Conservation (phyloP, 2,113 vertebrate species). For the Lates calcarifer region DNA sequence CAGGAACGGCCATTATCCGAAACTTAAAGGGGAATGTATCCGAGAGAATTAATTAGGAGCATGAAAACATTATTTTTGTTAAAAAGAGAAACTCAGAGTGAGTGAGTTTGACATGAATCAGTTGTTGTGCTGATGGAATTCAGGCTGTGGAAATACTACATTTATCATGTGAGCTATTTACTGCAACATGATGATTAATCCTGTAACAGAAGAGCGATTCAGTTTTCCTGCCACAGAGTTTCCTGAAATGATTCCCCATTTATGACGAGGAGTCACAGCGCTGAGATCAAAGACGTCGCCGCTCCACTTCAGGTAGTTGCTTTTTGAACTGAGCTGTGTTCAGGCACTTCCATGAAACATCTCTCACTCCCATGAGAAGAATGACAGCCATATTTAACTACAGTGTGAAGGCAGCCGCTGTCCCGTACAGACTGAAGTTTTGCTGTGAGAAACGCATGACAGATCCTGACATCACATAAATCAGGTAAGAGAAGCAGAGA, state of each 20-base stretch:
- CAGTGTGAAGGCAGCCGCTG: slow-evolving; percentile 41
- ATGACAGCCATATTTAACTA: slow-evolving; percentile 50
- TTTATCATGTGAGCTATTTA: neutral
- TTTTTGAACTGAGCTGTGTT: slow-evolving; percentile 16
- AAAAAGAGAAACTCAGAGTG: no score
- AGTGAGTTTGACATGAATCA: no score
- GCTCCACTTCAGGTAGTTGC: slow-evolving; percentile 14
- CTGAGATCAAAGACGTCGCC: neutral
- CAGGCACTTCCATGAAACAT: slow-evolving; percentile 57
- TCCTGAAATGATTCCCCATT: neutral
- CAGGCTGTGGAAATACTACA: no score
- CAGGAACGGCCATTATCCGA: no score
- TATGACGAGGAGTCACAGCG: rapidly evolving
- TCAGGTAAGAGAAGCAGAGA: neutral
- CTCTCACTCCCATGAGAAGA: slow-evolving; percentile 67
- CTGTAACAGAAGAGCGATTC: neutral
- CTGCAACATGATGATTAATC: neutral
- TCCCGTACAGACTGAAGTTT: slow-evolving; percentile 8
- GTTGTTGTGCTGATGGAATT: no score
- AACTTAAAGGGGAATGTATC: no score
- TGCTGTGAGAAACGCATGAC: slow-evolving; percentile 8
- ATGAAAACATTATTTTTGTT: no score
- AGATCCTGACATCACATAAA: slow-evolving; percentile 10
- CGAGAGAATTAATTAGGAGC: no score
- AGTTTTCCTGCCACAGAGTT: neutral